Percentiles rank a stretch among this genome's conserved stretches.
These are phyloP conservation scores for Chionis minor DNA, from an alignment of 2,113 vertebrate species.

Conservation along the genomic window DNA sequence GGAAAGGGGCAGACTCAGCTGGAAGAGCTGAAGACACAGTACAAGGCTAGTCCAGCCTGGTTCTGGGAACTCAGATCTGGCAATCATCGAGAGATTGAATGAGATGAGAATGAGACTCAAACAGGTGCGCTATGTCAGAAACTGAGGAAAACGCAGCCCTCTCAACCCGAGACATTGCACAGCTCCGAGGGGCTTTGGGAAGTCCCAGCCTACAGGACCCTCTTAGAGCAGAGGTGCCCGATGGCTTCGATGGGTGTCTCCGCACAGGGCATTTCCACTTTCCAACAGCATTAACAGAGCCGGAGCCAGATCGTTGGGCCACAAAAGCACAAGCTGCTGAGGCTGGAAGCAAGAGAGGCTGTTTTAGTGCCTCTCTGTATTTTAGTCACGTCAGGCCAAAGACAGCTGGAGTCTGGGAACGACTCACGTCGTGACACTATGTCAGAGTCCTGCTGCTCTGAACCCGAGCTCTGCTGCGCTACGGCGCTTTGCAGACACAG, in stretches of 20 bases:
- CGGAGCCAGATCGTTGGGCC: neutral
- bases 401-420: neutral
- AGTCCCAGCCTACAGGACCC: neutral
- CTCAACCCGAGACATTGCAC: neutral
- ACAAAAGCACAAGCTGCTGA: neutral
- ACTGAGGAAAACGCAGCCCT: neutral
- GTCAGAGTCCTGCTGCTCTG: neutral
- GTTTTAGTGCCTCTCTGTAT: neutral
- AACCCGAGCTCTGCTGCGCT: neutral
- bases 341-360: neutral
- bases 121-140: accelerated
- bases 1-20: neutral
- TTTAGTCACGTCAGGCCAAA: neutral
- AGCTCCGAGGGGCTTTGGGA: neutral
- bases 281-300: neutral
- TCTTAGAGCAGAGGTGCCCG: neutral
- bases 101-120: neutral
- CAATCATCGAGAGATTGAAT: neutral
- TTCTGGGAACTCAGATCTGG: neutral
- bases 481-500: neutral
- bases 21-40: neutral
- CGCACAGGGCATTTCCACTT: neutral
- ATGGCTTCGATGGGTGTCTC: neutral
- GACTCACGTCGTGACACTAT: neutral
- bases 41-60: neutral